Percentiles rank a stretch among this genome's conserved stretches.
Conservation (phyloP, 1,140 invertebrate genomes). For the Cyclina sinensis region DNA sequence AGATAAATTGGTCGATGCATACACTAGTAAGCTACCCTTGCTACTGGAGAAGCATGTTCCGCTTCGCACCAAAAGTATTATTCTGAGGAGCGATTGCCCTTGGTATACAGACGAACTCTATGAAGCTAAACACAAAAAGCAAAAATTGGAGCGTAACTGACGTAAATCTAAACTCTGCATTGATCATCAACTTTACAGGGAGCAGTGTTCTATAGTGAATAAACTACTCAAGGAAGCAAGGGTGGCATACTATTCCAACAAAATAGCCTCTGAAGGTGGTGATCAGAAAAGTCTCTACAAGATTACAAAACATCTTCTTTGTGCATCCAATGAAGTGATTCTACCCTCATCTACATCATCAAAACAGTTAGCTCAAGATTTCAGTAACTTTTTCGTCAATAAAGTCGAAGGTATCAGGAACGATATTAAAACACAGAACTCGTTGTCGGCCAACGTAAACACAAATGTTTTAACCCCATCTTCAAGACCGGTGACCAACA, state of each 20-base stretch:
- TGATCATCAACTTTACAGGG: neutral
- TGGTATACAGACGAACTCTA: neutral
- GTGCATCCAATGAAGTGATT: neutral
- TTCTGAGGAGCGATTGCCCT: no score
- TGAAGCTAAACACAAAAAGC: neutral
- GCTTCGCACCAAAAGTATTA: no score
- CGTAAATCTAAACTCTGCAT: neutral
- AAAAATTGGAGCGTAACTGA: neutral
- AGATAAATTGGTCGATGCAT: no score
- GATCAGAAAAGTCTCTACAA: neutral
- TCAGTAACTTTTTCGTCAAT: conserved; percentile 1
- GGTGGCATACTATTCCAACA: neutral
- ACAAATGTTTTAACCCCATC: no score
- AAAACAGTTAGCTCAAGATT: neutral
- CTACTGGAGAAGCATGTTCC: no score
- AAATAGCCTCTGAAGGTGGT: no score
- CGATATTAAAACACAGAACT: neutral
- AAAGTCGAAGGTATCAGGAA: neutral
- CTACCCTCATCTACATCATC: neutral
- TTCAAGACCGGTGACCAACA: neutral
- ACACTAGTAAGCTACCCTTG: no score
- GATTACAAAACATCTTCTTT: neutral
- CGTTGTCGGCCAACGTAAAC: no score
- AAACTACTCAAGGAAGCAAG: neutral
- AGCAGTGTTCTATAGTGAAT: neutral